These are phyloP conservation scores for Callospermophilus lateralis DNA, from an alignment of 2,113 vertebrate species.

Conservation along the genomic window DNA sequence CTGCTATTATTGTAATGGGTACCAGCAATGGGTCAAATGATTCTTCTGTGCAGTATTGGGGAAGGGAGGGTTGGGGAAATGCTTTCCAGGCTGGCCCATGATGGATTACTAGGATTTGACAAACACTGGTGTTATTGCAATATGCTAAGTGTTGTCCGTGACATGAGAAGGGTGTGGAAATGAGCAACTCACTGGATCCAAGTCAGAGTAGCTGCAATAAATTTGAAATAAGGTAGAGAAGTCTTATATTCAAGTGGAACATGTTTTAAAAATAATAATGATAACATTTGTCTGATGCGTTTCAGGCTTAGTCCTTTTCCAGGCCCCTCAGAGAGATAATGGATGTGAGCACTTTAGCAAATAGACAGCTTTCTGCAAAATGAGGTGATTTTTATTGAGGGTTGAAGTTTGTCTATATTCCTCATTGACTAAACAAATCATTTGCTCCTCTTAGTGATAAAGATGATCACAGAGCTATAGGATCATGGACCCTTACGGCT, in stretches of 20 bases:
- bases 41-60: not conserved
- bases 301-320: constrained; percentile 17
- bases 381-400: constrained; percentile 77
- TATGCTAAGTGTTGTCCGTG: not conserved
- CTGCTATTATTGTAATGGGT: not conserved
- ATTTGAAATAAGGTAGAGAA: constrained; percentile 36
- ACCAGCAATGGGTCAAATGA: too few species aligned
- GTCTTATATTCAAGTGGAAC: not conserved
- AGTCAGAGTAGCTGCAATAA: constrained; percentile 9
- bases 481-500: not conserved
- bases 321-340: constrained; percentile 56
- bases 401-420: constrained; percentile 70
- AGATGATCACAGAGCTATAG: not conserved
- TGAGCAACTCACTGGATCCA: constrained; percentile 13
- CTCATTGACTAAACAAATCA: constrained; percentile 75
- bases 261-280: constrained; percentile 43
- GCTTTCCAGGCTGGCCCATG: not conserved
- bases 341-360: constrained; percentile 65
- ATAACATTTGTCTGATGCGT: not conserved
- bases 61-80: not conserved
- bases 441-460: constrained; percentile 59
- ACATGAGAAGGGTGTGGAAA: not conserved
- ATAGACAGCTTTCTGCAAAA: constrained; percentile 72
- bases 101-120: not conserved
- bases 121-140: not conserved